phyloP scores from a whole-genome alignment of 1,140 invertebrate species.

The Brachionus sp. region DNA sequence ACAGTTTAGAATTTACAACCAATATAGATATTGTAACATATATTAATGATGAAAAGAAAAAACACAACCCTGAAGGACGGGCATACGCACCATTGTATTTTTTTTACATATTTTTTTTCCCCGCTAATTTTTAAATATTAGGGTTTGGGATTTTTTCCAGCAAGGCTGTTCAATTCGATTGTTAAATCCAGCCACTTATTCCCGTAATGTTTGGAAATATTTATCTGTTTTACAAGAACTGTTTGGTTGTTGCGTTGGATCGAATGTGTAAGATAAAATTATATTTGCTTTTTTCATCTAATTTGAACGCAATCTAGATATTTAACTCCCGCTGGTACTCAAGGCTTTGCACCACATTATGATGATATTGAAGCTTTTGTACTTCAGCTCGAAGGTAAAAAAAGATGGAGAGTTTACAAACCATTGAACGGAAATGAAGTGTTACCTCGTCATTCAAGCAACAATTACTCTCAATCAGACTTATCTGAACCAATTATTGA shows the following conservation, averaged over 20 bases:
- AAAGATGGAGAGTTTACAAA: slow-evolving; percentile 85
- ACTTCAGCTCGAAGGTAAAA: slow-evolving; percentile 88
- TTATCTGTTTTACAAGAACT: slow-evolving; percentile 81
- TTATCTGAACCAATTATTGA: slow-evolving; percentile 75
- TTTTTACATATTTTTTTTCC: background rate
- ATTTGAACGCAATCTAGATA: slow-evolving; percentile 63
- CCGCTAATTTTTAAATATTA: background rate
- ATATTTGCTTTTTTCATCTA: background rate
- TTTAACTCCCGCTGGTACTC: slow-evolving; percentile 85
- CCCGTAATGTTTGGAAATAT: slow-evolving; percentile 64
- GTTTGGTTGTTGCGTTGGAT: slow-evolving; percentile 86
- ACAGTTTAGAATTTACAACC: slow-evolving; percentile 71
- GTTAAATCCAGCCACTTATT: slow-evolving; percentile 87
- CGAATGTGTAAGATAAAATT: slow-evolving; percentile 69
- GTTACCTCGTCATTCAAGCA: slow-evolving; percentile 75
- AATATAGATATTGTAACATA: slow-evolving; percentile 88
- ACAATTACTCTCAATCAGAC: slow-evolving; percentile 72
- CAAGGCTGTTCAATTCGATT: slow-evolving; percentile 85
- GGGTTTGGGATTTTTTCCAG: slow-evolving; percentile 48
- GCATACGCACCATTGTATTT: slow-evolving; percentile 31
- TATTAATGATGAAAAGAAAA: slow-evolving; percentile 65
- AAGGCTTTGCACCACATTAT: slow-evolving; percentile 96
- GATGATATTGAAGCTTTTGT: slow-evolving; percentile 97
- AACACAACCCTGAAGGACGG: slow-evolving; percentile 76
- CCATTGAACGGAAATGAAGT: slow-evolving; percentile 62